Conservation (phyloP, 35 echinoderm and acorn worm genomes). For the Diadema setosum region DNA sequence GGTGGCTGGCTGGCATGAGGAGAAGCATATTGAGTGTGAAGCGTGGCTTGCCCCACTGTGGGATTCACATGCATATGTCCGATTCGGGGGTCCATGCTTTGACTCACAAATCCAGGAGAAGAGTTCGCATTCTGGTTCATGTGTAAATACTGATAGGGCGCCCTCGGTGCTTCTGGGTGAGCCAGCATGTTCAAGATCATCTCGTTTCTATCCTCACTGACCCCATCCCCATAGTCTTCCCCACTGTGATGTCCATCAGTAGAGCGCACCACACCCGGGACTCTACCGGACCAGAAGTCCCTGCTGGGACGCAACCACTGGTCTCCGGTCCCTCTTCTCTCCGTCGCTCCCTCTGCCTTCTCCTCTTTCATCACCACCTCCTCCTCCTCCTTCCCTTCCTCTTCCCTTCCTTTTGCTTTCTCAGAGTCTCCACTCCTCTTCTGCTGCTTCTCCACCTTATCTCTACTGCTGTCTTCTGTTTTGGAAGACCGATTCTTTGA, state of each 20-base stretch:
- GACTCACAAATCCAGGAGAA: not conserved
- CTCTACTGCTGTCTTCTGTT: not conserved
- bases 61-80: no score
- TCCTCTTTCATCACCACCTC: not conserved
- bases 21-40: no score
- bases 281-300: not conserved
- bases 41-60: no score
- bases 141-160: not conserved
- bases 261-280: not conserved
- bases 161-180: no score
- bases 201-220: no score
- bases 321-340: not conserved
- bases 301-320: not conserved
- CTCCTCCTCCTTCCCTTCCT: not conserved
- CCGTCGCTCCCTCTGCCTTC: not conserved
- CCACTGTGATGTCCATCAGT: no score
- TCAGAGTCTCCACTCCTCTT: not conserved
- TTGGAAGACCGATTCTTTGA: not conserved
- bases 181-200: no score
- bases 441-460: not conserved
- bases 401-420: not conserved
- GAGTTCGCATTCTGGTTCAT: slow-evolving; percentile 13
- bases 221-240: no score
- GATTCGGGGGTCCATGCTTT: no score
- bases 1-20: no score